Conservation (phyloP, 2,113 vertebrate species). For the Cinclus cinclus region DNA sequence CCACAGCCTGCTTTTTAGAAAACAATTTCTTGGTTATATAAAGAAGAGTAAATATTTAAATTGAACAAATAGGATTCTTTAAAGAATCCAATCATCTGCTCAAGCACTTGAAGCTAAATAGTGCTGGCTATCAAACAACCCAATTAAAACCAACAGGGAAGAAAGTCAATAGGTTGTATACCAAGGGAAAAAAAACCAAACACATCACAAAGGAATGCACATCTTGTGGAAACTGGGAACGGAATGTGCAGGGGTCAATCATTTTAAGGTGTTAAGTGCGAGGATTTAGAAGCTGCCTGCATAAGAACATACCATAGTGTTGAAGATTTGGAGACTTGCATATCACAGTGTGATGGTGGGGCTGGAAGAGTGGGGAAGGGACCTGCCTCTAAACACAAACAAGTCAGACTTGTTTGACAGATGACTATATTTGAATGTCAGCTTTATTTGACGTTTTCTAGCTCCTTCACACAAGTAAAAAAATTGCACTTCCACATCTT, state of each 20-base stretch:
- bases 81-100: slow-evolving; percentile 60
- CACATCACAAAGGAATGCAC: background rate
- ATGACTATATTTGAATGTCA: background rate
- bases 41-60: slow-evolving; percentile 38
- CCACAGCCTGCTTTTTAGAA: slow-evolving; percentile 42
- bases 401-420: background rate
- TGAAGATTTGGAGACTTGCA: background rate
- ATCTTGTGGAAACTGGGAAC: background rate
- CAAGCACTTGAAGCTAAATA: slow-evolving; percentile 62
- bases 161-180: slow-evolving; percentile 55
- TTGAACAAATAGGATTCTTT: slow-evolving; percentile 62
- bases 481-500: background rate
- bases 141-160: slow-evolving; percentile 53
- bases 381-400: background rate
- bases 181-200: background rate
- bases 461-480: background rate
- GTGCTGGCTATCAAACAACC: slow-evolving; percentile 56
- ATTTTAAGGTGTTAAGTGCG: background rate
- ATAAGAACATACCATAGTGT: background rate
- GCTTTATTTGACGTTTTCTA: background rate
- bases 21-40: slow-evolving; percentile 38
- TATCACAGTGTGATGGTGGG: accelerated
- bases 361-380: background rate
- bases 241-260: background rate
- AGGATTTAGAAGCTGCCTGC: background rate